A percentile compares a stretch with the other conserved stretches of the same genome.
Conservation (phyloP, 2,113 vertebrate species). For the Dunckerocampus dactyliophorus region DNA sequence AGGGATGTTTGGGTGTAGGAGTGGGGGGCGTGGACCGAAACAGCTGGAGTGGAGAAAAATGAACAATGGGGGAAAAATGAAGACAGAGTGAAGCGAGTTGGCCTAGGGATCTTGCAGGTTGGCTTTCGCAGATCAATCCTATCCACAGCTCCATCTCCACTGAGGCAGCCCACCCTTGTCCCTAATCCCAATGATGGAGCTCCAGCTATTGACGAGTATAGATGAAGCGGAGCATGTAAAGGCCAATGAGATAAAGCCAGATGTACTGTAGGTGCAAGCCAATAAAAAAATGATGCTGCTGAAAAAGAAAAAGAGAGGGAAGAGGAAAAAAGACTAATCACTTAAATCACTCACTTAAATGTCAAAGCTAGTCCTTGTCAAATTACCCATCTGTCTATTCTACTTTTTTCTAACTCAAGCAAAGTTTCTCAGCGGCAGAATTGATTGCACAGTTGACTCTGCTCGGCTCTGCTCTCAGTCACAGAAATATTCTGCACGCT, state of each 20-base stretch:
- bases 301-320: background rate
- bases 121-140: slow-evolving; percentile 60
- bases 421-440: slow-evolving; percentile 39
- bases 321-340: background rate
- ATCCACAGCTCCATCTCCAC: slow-evolving; percentile 44
- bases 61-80: slow-evolving; percentile 53
- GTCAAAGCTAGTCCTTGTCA: slow-evolving; percentile 11
- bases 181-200: slow-evolving; percentile 39
- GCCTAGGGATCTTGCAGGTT: slow-evolving; percentile 32
- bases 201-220: slow-evolving; percentile 38
- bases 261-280: slow-evolving; percentile 19
- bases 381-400: slow-evolving; percentile 39
- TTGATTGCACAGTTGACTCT: slow-evolving; percentile 41
- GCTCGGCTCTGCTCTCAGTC: slow-evolving; percentile 28
- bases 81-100: slow-evolving; percentile 27
- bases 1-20: slow-evolving; percentile 29
- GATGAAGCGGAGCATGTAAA: slow-evolving; percentile 29
- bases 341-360: slow-evolving; percentile 8
- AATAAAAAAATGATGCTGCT: slow-evolving; percentile 3
- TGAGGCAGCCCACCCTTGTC: slow-evolving; percentile 22
- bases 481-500: slow-evolving; percentile 35
- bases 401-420: slow-evolving; percentile 35
- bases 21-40: slow-evolving; percentile 52
- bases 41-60: slow-evolving; percentile 53
- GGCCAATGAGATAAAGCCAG: background rate